These are phyloP conservation scores for Junco hyemalis DNA, from an alignment of 2,113 vertebrate species.

Conservation along the genomic window DNA sequence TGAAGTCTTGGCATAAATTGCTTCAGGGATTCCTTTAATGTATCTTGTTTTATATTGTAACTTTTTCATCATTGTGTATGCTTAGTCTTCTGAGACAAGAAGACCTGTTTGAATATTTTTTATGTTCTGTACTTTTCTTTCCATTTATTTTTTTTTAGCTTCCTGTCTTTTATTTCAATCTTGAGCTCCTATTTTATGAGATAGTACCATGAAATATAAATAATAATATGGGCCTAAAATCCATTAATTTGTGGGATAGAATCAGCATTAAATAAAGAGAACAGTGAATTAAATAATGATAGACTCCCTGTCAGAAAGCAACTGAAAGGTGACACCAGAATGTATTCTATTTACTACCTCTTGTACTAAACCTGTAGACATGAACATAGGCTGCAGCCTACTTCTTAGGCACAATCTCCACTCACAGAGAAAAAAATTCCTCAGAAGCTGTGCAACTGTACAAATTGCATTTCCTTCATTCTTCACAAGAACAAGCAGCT, in stretches of 20 bases:
- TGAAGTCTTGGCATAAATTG: neutral
- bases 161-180: neutral
- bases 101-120: neutral
- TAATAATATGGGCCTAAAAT: neutral
- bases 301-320: neutral
- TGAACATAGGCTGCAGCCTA: neutral
- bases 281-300: neutral
- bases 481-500: neutral
- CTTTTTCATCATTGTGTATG: neutral
- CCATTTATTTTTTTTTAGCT: neutral
- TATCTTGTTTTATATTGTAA: neutral
- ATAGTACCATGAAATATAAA: neutral
- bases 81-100: neutral
- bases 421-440: neutral
- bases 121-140: neutral
- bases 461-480: neutral
- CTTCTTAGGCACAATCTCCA: neutral
- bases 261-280: neutral
- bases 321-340: neutral
- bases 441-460: neutral
- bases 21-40: neutral
- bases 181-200: neutral
- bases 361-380: neutral
- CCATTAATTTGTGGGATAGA: neutral
- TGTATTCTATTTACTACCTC: neutral